Evolutionary conservation across 2,113 vertebrate genomes (phyloP), one percentile per base, ranked within the genome.

Genomic region (Perccottus glenii): DNA sequence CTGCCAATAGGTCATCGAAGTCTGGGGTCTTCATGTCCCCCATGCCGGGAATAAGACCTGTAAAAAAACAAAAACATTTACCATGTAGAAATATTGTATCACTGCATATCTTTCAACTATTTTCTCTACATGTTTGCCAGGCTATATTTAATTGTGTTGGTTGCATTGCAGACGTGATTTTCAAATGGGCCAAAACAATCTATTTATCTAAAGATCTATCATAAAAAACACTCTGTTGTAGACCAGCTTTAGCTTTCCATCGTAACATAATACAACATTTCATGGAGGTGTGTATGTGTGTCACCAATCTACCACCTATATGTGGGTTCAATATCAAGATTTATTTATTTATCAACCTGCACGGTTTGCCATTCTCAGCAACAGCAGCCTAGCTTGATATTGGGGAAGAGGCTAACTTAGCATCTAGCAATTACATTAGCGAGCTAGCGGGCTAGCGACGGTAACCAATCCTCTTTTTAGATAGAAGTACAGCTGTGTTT

Each of bases 1-100:
- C 96, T 63, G 96, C 96, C 90, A 98, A 82, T 4, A 98, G 95
- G 92, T 98, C 96, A 36, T 98, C 96, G 0, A 98, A 98, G 78
- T 98, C 96, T 27, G 96, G 96, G 33, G 96, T 98, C 75, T 98
- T 98, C 96, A 98, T 98, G 93, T 98, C 96, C 83, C 96, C 96
- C 96, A 98, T 98, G 87, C 83, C 83, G 91, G 89, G 83, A 86
- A 84, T 67, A 70, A 82, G 87, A 89, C 92, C 93, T 91, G 80
- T 5, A 55, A 61, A 62, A 45, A 73, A 35, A 83, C 0, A 42
- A 35, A 8, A 55, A 36, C 14, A 38, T 8, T 55, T 32, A 38
- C 6, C 14, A 36, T 27, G 19, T 2, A 27, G 19, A 27, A 27
- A 27, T 27, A 27, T 27, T 27, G 19, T 27, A 27, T 27, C 19